These are phyloP conservation scores for Aspidiotus rigidus DNA, from an alignment of 2,888 invertebrate genomes.

Conservation along the genomic window DNA sequence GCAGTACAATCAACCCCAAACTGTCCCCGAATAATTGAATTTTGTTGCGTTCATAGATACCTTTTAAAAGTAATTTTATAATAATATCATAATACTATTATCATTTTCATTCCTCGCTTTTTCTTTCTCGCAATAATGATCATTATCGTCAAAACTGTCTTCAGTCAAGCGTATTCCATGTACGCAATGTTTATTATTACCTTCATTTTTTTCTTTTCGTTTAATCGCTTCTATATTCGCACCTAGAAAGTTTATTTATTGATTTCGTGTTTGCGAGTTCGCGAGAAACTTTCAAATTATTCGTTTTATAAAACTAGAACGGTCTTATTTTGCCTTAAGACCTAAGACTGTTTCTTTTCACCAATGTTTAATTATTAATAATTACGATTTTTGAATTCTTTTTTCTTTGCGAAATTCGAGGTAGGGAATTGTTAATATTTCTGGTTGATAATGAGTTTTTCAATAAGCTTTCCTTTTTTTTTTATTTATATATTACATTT, in stretches of 20 bases:
- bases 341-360: too few relatives aligned
- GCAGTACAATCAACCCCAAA: conserved; percentile 27
- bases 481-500: conserved; percentile 10
- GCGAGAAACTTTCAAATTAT: background rate
- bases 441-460: background rate
- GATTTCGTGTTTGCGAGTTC: too few relatives aligned
- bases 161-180: background rate
- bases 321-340: too few relatives aligned
- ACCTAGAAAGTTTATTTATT: too few relatives aligned
- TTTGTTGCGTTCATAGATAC: background rate
- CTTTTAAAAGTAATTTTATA: background rate
- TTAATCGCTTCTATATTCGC: background rate
- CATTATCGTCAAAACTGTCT: too few relatives aligned
- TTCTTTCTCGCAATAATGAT: background rate
- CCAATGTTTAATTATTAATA: background rate
- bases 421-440: conserved; percentile 3
- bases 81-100: conserved; percentile 1
- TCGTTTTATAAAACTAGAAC: background rate
- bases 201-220: background rate
- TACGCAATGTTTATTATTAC: conserved; percentile 3
- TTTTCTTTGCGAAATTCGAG: conserved; percentile 10
- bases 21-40: conserved; percentile 27
- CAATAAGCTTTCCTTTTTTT: conserved; percentile 19
- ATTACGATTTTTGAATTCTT: conserved; percentile 5
- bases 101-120: conserved; percentile 28